Evolutionary conservation across 2,797 vertebrate species (phyloP).

Genomic region (Sebastes goodei): DNA sequence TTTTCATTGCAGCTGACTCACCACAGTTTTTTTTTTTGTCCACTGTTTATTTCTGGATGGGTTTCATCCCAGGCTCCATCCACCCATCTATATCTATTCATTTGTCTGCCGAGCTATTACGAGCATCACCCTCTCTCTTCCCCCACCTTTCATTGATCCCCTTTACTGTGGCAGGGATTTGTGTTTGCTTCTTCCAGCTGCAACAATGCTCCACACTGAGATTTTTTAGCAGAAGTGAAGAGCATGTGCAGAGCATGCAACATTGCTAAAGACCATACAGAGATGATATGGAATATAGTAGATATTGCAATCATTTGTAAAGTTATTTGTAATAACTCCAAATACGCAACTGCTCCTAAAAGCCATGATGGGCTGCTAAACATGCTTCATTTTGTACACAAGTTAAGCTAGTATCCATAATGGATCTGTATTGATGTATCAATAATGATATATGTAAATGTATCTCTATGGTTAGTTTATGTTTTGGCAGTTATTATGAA

Average conservation of each 20-base stretch:
- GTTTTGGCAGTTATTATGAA: not conserved
- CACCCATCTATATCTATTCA: slow-evolving; percentile 25
- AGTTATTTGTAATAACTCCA: not conserved
- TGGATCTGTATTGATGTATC: not conserved
- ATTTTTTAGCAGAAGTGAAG: not conserved
- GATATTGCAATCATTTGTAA: not conserved
- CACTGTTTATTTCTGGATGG: slow-evolving; percentile 34
- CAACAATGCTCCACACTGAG: not conserved
- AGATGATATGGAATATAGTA: not conserved
- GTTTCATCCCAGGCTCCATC: slow-evolving; percentile 38
- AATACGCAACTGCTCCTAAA: not conserved
- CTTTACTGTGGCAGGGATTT: slow-evolving; percentile 31
- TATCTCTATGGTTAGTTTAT: not conserved
- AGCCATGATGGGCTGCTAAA: not conserved
- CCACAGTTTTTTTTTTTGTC: not conserved
- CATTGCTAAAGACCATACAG: not conserved
- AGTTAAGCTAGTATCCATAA: not conserved
- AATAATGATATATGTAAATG: not conserved
- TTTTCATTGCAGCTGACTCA: slow-evolving; percentile 48
- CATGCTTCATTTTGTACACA: not conserved
- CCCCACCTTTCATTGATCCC: slow-evolving; percentile 51
- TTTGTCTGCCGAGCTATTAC: slow-evolving; percentile 42
- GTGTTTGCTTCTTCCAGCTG: slow-evolving; percentile 20
- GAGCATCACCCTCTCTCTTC: slow-evolving; percentile 19
- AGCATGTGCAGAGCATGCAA: slow-evolving; percentile 14